Evolutionary conservation across 2,888 invertebrate species (phyloP), one percentile per base, ranked within the genome.

Genomic region (Tricholauxania praeusta): DNA sequence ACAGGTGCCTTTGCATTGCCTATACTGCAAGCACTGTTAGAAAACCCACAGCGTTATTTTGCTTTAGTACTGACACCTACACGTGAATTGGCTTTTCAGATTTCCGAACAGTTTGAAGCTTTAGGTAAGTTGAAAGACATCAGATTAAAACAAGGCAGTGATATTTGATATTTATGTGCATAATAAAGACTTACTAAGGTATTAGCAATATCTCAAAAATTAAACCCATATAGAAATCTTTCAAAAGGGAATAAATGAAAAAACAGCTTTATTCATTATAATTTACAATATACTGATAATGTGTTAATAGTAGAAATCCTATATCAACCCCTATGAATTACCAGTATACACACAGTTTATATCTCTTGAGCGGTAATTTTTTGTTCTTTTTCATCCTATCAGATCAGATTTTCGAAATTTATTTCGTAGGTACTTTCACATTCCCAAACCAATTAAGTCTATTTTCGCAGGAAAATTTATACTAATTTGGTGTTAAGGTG

Each of bases 1-100:
- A 99, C 99, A 0, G 99, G 95, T 7, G 98, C 99, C 0, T 99
- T 99, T 88, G 98, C 98, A 0, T 86, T 99, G 74, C 99, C 99
- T 0, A 98, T 99, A 77, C 87, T 99, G 48, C 99, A 99, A 83
- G 91, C 94, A 0, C 88, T 99, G 17, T 88, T 99, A 57, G 94
- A 97, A 79, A 93, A 92, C 82, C 98, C 98, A 0, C 98, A 98
- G 85, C 90, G 98, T 85, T 93, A 98, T 83, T 99, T 97, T 88
- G 97, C 97, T 0, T 88, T 98, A 0, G 90, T 99, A 78, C 87
- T 99, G 67, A 99, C 99, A 17, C 99, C 99, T 0, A 99, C 99
- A 0, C 91, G 99, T 87, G 99, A 99, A 88, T 89, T 99, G 81
- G 99, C 99, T 4, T 97, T 97, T 86, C 99, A 99, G 88, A 99